Evolutionary conservation across 2,888 invertebrate genomes (phyloP), one percentile per base, ranked within the genome.

Genomic region (Cheilosia grossa): DNA sequence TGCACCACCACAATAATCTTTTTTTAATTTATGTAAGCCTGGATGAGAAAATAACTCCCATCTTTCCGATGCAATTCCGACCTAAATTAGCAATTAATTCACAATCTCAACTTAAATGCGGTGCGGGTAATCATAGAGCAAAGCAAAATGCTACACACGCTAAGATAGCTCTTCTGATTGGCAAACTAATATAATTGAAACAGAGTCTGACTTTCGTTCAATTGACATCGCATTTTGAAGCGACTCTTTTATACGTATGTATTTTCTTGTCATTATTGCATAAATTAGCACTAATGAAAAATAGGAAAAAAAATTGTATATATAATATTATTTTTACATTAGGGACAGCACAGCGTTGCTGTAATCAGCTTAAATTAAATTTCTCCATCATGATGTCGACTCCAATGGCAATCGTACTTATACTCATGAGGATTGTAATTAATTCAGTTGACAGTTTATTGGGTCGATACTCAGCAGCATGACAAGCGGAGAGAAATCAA

Each of bases 361-460:
- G 80, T 80, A 83, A 83, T 83, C 83, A 80, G 83, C 69, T 83
- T 58, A 64, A 80, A 83, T 83, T 83, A 83, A 83, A 83, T 83
- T 83, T 83, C 79, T 79, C 73, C 72, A 42, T 73, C 63, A 63
- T 58, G 66, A 49, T 53, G 66, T 67, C 30, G 21, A 24, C 24
- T 53, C 49, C 59, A 78, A 70, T 21, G 56, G 78, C 72, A 82
- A 72, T 72, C 47, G 54, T 21, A 66, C 37, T 59, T 27, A 82
- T 78, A 79, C 73, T 49, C 82, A 44, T 63, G 82, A 77, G 70
- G 79, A 79, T 74, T 83, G 80, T 83, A 74, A 83, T 83, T 83
- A 83, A 83, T 80, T 80, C 80, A 80, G 80, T 74, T 83, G 83
- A 83, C 83, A 80, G 83, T 80, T 83, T 80, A 74, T 73, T 83